A percentile compares a stretch with the other conserved stretches of the same genome.
Conservation (phyloP, 2,113 vertebrate genomes). For the Larimichthys polyactis region DNA sequence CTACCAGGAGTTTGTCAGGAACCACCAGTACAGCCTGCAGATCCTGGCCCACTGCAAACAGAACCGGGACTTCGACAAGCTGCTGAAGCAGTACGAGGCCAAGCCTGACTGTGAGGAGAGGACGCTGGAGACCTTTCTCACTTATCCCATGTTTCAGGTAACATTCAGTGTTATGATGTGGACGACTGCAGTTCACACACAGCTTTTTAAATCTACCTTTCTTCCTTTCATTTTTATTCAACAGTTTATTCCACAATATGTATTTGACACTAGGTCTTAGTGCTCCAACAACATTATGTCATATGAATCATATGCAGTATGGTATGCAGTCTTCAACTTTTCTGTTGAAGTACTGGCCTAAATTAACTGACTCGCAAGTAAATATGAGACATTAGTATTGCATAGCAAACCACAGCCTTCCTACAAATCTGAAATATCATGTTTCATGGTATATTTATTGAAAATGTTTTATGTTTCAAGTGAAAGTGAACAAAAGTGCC, state of each 20-base stretch:
- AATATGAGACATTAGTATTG: no score
- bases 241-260: no score
- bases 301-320: no score
- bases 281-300: no score
- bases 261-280: no score
- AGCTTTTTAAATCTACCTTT: not conserved
- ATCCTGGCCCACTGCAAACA: slow-evolving; percentile 99
- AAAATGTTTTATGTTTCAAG: not conserved
- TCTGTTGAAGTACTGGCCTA: no score
- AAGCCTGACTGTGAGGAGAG: slow-evolving; percentile 98
- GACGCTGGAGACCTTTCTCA: slow-evolving; percentile 97
- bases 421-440: no score
- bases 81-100: slow-evolving; percentile 97
- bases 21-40: slow-evolving; percentile 99
- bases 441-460: slow-evolving; percentile 12
- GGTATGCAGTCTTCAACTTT: no score
- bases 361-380: no score
- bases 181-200: not conserved
- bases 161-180: not conserved
- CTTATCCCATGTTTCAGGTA: slow-evolving; percentile 96
- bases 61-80: slow-evolving; percentile 98
- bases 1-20: slow-evolving; percentile 99
- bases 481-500: not conserved
- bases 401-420: no score
- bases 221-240: not conserved